Percentiles rank a stretch among this genome's conserved stretches.
Conservation (phyloP, 2,113 vertebrate species). For the Symphodus melops region DNA sequence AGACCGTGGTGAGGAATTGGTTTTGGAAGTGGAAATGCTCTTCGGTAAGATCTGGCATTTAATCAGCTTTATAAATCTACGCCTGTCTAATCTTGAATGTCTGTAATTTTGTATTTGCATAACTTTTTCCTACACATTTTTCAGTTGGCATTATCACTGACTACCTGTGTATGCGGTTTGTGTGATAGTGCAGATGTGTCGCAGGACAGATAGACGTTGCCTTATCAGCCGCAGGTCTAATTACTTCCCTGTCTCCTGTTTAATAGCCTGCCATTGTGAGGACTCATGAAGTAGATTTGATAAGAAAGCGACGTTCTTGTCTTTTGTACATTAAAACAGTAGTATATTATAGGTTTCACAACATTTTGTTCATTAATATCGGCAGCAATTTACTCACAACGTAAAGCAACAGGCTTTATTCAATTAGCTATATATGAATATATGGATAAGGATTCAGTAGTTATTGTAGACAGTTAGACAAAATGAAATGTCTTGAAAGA, state of each 20-base stretch:
- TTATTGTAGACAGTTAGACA: too few relatives aligned
- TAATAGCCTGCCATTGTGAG: conserved; percentile 69
- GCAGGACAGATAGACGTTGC: conserved; percentile 38
- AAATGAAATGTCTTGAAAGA: too few relatives aligned
- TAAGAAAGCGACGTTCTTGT: conserved; percentile 47
- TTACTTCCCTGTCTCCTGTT: conserved; percentile 55
- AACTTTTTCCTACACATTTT: conserved; percentile 52
- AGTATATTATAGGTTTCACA: background rate
- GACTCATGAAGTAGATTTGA: conserved; percentile 29
- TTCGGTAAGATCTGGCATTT: conserved; percentile 50
- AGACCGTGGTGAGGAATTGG: conserved; percentile 63
- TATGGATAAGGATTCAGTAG: too few relatives aligned
- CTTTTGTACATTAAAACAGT: conserved; percentile 35
- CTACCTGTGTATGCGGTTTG: conserved; percentile 34
- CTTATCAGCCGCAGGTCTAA: conserved; percentile 71
- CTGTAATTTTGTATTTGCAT: conserved; percentile 79
- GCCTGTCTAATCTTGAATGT: conserved; percentile 45
- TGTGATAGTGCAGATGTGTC: conserved; percentile 58
- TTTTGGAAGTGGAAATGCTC: conserved; percentile 70
- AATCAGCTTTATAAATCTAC: conserved; percentile 76
- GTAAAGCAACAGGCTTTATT: too few relatives aligned
- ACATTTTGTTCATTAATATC: background rate
- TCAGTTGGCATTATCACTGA: conserved; percentile 44
- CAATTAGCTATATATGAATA: too few relatives aligned
- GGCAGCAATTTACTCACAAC: too few relatives aligned